Percentiles rank a stretch among this genome's conserved stretches.
Conservation (phyloP, 2,113 vertebrate species). For the Oreotragus oreotragus region DNA sequence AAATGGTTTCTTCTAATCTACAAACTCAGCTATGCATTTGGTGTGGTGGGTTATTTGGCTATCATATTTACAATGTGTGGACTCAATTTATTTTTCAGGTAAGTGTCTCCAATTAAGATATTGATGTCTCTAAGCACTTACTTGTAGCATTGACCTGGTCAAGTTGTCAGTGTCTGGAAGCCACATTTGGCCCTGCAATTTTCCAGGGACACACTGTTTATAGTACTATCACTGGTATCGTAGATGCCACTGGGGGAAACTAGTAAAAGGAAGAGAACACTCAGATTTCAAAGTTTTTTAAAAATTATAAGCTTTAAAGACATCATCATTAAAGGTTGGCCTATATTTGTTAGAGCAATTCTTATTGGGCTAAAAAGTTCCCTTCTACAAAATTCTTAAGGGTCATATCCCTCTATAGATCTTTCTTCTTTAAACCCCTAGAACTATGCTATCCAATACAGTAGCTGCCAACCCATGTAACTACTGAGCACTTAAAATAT, state of each 20-base stretch:
- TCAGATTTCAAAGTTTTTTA: background rate
- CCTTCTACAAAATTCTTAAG: background rate
- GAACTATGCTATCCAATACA: background rate
- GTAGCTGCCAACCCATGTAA: background rate
- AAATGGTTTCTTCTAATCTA: constrained; percentile 86
- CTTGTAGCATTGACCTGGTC: background rate
- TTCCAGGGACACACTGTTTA: background rate
- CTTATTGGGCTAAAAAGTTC: background rate
- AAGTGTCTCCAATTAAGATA: constrained; percentile 3
- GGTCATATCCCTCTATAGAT: background rate
- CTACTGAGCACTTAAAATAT: background rate
- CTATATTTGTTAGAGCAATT: background rate
- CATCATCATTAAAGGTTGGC: background rate
- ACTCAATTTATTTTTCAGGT: constrained; percentile 85
- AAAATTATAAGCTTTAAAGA: background rate
- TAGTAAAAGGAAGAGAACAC: background rate
- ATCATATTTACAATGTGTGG: constrained; percentile 85
- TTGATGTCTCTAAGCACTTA: background rate
- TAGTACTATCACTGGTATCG: background rate
- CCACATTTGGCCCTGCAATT: background rate
- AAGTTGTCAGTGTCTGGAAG: background rate
- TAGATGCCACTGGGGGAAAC: background rate
- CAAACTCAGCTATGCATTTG: constrained; percentile 81
- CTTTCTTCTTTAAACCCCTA: background rate
- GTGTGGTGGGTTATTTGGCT: constrained; percentile 80